A percentile compares a stretch with the other conserved stretches of the same genome.
These are phyloP conservation scores for Apaloderma vittatum DNA, from an alignment of 2,113 vertebrate genomes.

Conservation along the genomic window DNA sequence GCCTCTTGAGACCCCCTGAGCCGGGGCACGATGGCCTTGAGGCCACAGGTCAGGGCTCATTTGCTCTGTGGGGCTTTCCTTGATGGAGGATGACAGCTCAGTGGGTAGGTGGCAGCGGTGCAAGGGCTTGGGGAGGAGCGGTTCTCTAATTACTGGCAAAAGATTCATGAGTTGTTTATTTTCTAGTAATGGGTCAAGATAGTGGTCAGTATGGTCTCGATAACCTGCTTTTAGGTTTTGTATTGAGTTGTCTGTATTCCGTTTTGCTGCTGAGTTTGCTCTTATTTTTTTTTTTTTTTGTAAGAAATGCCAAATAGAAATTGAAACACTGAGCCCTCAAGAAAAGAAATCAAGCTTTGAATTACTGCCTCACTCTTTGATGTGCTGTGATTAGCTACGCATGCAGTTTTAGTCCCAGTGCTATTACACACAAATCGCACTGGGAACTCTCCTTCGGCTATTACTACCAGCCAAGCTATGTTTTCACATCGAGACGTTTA, in stretches of 20 bases:
- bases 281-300: neutral
- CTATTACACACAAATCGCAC: neutral
- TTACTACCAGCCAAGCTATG: neutral
- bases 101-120: neutral
- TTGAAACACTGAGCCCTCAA: neutral
- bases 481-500: neutral
- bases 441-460: neutral
- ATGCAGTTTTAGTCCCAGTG: neutral
- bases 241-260: neutral
- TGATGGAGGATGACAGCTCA: accelerated
- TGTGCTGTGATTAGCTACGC: neutral
- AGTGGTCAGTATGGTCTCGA: neutral
- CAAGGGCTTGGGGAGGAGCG: neutral
- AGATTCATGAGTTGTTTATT: neutral
- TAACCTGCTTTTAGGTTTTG: neutral
- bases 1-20: neutral
- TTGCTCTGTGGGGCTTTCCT: neutral
- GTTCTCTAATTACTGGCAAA: neutral
- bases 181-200: neutral
- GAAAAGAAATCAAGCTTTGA: neutral
- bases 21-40: accelerated
- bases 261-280: neutral
- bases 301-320: neutral
- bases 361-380: neutral
- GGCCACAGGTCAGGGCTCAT: neutral